Conservation (phyloP, 1,140 invertebrate genomes). For the Aphis gossypii region DNA sequence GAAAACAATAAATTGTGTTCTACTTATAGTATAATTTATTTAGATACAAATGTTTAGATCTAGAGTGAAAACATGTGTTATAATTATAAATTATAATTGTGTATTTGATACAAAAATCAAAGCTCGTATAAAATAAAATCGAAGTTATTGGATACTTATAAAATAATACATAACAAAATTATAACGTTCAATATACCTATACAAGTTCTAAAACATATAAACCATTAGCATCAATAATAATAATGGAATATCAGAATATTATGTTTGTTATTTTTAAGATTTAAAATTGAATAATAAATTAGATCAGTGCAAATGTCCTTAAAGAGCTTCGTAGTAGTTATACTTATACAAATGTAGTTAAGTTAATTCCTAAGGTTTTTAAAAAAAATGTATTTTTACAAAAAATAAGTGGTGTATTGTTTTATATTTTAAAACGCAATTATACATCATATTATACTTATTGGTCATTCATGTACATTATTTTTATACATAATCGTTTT, state of each 20-base stretch:
- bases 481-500: background rate
- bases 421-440: conserved; percentile 2
- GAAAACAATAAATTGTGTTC: background rate
- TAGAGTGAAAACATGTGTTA: background rate
- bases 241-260: background rate
- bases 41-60: background rate
- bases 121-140: background rate
- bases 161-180: background rate
- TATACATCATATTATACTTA: background rate
- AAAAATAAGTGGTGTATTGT: background rate
- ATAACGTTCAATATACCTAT: background rate
- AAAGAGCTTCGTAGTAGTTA: background rate
- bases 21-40: background rate
- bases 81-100: background rate
- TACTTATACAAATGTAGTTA: background rate
- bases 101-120: background rate
- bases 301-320: background rate
- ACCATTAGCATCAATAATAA: background rate
- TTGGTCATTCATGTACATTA: background rate
- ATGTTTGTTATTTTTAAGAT: background rate
- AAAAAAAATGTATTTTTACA: background rate
- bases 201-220: background rate
- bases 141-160: background rate
- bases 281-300: background rate
- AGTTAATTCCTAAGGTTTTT: background rate